These are phyloP conservation scores for Crotalus horridus DNA, from an alignment of 2,113 vertebrate species.

Conservation along the genomic window DNA sequence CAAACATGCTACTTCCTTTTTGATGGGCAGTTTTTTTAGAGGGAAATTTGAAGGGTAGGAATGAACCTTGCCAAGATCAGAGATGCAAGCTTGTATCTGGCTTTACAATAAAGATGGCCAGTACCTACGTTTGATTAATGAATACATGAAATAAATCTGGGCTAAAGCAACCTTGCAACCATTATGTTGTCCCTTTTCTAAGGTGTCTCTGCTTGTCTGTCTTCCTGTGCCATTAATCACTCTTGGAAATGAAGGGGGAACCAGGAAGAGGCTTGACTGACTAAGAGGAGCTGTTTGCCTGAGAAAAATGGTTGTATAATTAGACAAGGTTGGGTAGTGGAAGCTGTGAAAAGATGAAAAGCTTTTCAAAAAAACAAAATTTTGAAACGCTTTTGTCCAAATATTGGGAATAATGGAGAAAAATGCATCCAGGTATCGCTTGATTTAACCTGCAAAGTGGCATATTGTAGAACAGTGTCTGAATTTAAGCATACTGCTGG, in stretches of 20 bases:
- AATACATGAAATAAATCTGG: neutral
- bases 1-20: neutral
- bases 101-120: neutral
- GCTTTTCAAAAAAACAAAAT: neutral
- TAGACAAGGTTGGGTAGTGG: neutral
- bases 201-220: neutral
- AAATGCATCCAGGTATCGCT: neutral
- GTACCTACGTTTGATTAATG: no score
- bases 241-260: neutral
- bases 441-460: no score
- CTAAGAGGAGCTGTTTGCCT: neutral
- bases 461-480: no score
- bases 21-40: neutral
- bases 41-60: neutral
- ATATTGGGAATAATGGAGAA: neutral
- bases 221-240: neutral
- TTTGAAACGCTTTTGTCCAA: neutral
- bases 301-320: neutral
- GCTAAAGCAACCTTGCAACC: neutral
- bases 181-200: neutral
- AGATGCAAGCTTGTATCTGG: neutral
- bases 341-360: neutral
- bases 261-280: neutral
- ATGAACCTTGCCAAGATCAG: neutral
- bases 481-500: neutral